Percentiles rank a stretch among this genome's conserved stretches.
Evolutionary conservation across 1,140 invertebrate genomes (phyloP).

Genomic region (Lasaia peninsularis): DNA sequence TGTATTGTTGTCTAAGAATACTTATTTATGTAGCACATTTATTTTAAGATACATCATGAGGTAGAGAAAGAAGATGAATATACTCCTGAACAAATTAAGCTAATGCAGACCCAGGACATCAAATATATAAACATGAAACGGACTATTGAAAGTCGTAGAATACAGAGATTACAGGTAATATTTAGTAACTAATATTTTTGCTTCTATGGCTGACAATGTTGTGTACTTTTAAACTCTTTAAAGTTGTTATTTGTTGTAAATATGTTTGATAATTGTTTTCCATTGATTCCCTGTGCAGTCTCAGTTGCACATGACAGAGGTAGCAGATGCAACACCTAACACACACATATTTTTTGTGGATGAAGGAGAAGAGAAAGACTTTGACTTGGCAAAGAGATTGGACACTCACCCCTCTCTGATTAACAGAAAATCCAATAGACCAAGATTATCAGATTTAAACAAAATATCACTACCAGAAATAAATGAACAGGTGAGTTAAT

Average conservation of each 20-base stretch:
- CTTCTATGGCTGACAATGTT: no score
- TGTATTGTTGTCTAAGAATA: no score
- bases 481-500: constrained; percentile 64
- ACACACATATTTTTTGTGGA: constrained; percentile 91
- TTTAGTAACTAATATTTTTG: no score
- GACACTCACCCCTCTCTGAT: constrained; percentile 87
- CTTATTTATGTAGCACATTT: not conserved
- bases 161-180: constrained; percentile 84
- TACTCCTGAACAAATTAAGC: constrained; percentile 88
- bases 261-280: constrained; percentile 1
- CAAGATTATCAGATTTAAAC: constrained; percentile 80
- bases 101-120: constrained; percentile 95
- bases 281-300: constrained; percentile 79
- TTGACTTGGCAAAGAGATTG: constrained; percentile 85
- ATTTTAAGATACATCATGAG: constrained; percentile 77
- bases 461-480: constrained; percentile 79
- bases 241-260: no score
- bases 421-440: constrained; percentile 83
- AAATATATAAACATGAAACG: constrained; percentile 93
- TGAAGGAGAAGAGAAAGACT: constrained; percentile 78
- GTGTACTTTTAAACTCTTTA: no score
- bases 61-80: constrained; percentile 83
- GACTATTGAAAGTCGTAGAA: constrained; percentile 91
- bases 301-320: constrained; percentile 89
- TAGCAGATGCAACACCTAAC: constrained; percentile 82